Evolutionary conservation across 1,140 invertebrate genomes (phyloP).

Genomic region (Ceratoteleas bidentatus): DNA sequence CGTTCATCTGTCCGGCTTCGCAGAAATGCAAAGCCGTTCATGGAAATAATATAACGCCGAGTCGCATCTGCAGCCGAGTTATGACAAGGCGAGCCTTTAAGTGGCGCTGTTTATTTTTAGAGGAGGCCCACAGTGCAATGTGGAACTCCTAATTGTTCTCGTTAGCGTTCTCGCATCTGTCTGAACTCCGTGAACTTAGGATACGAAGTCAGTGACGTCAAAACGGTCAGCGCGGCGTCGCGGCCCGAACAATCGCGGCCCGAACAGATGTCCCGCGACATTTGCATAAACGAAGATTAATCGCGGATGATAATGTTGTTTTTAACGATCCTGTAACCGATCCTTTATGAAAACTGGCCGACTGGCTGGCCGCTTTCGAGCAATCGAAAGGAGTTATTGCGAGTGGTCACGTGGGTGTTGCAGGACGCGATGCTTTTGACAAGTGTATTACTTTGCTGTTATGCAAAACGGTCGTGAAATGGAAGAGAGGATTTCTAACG

Average conservation of each 20-base stretch:
- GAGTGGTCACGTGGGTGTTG: conserved; percentile 5
- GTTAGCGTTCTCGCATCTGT: conserved; percentile 80
- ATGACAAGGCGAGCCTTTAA: conserved; percentile 76
- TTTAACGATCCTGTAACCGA: conserved; percentile 68
- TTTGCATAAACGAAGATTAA: conserved; percentile 76
- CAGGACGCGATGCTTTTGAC: conserved; percentile 3
- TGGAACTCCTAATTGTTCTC: conserved; percentile 81
- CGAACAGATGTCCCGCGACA: conserved; percentile 74
- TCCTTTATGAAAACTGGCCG: conserved; percentile 28
- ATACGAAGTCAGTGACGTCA: conserved; percentile 70
- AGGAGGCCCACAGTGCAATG: conserved; percentile 73
- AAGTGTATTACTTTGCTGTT: conserved; percentile 1
- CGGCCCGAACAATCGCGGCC: conserved; percentile 51
- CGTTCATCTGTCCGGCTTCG: conserved; percentile 64
- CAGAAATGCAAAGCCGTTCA: conserved; percentile 72
- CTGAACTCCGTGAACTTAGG: conserved; percentile 78
- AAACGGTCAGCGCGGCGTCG: conserved; percentile 54
- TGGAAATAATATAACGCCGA: conserved; percentile 77
- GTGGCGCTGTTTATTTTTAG: conserved; percentile 81
- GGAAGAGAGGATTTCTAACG: no score
- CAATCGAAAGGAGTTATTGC: conserved; percentile 20
- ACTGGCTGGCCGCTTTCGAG: neutral
- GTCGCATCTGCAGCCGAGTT: conserved; percentile 76
- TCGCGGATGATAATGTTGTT: conserved; percentile 71
- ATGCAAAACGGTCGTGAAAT: neutral